phyloP scores from a whole-genome alignment of 2,113 vertebrate genomes.

The Nicator chloris region DNA sequence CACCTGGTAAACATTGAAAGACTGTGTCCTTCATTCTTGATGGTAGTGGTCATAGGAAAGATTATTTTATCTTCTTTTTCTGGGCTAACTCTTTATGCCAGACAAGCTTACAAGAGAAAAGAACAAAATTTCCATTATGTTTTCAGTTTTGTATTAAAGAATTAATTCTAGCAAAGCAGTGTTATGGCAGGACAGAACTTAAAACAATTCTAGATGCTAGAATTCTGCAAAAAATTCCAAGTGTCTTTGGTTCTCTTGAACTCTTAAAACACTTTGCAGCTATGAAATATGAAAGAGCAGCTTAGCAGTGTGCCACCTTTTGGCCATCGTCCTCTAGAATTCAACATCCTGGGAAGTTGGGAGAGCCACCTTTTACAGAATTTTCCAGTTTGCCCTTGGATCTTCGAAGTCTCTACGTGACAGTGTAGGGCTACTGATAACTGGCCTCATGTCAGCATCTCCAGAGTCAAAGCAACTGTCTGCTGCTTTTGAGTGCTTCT shows the following conservation, averaged over 20 bases:
- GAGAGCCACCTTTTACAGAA: neutral
- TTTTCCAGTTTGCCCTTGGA: neutral
- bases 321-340: neutral
- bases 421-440: neutral
- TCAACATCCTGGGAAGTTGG: neutral
- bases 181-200: neutral
- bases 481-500: neutral
- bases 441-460: neutral
- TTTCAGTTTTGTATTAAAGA: neutral
- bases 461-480: neutral
- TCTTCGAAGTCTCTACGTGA: neutral
- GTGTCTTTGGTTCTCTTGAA: neutral
- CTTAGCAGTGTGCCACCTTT: neutral
- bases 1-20: neutral
- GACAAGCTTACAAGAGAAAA: neutral
- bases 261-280: neutral
- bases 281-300: neutral
- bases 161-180: neutral
- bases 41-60: neutral
- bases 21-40: neutral
- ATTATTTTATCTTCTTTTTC: neutral
- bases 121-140: neutral
- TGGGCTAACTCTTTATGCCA: neutral
- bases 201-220: neutral
- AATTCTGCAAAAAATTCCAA: neutral